Evolutionary conservation across 2,113 vertebrate species (phyloP).

Genomic region (Oryzias celebensis): DNA sequence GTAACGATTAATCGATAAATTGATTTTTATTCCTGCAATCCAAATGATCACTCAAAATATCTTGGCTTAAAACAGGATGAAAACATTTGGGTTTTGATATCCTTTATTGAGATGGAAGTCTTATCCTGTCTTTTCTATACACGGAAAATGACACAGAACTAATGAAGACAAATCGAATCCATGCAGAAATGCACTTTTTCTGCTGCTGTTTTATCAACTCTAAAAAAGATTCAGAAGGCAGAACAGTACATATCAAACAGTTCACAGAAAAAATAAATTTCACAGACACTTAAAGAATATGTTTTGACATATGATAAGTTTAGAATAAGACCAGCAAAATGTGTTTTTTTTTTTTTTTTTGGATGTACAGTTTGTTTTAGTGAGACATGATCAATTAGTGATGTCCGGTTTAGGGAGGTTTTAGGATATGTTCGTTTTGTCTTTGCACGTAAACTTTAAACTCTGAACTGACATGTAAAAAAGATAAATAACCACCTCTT

Average conservation of each 20-base stretch:
- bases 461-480: conserved; percentile 14
- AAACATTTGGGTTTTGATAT: conserved; percentile 28
- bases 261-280: conserved; percentile 51
- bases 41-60: no score
- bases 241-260: conserved; percentile 64
- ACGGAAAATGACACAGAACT: conserved; percentile 40
- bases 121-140: conserved; percentile 44
- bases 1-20: no score
- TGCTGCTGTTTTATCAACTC: conserved; percentile 34
- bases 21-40: no score
- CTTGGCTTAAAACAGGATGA: neutral
- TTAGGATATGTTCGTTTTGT: conserved; percentile 2
- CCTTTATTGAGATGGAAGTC: conserved; percentile 65
- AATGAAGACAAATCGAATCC: conserved; percentile 18
- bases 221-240: conserved; percentile 68
- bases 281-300: conserved; percentile 32
- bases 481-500: conserved; percentile 18
- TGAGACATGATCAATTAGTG: conserved; percentile 6
- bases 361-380: conserved; percentile 1
- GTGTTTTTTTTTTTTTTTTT: neutral
- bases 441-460: conserved; percentile 1
- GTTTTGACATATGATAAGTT: conserved; percentile 27
- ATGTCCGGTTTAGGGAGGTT: neutral
- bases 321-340: conserved; percentile 11
- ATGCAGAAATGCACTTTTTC: conserved; percentile 18